Evolutionary conservation across 2,888 invertebrate species (phyloP), one percentile per base, ranked within the genome.

Genomic region (Himalopsyche tibetana): DNA sequence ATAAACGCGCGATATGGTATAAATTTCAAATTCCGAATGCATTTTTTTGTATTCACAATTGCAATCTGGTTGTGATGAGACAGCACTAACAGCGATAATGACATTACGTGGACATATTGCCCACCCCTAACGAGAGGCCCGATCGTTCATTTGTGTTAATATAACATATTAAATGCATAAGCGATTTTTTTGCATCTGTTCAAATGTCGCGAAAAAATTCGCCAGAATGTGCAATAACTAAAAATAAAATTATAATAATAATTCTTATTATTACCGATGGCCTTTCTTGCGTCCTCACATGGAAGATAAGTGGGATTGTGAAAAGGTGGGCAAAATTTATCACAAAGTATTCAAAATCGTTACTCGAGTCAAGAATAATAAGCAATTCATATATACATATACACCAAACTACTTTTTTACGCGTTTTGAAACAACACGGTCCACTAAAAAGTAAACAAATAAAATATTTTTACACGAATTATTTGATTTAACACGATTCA

Each of bases 171-270:
- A 85, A 28, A 85, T 83, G 80, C 79, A 84, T 79, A 82, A 82
- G 63, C 74, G 51, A 55, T 69, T 85, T 87, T n/a, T 87, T 85
- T 87, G 69, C 87, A 87, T 85, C 87, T 87, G 87, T 87, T 85
- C 87, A 87, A 87, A 87, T 85, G 85, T 82, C 87, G 56, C 40
- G 9, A 40, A 40, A 45, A 69, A 38, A 45, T 74, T 74, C 51
- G 17, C 19, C 79, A 83, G 63, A 81, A 80, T 80, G 8, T 51
- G 55, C 45, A 55, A 84, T 51, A 40, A 51, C 74, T 82, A 82
- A 80, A 80, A 51, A 51, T 51, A 42, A 42, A 28, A 11, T 79
- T 79, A 19, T 79, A 79, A 79, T 38, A 80, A 40, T 38, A 36
- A 42, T 36, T 36, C 11, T 74, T 28, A 74, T 74, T 74, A 74